Conservation (phyloP, 2,797 vertebrate species). For the Argentina silus region DNA sequence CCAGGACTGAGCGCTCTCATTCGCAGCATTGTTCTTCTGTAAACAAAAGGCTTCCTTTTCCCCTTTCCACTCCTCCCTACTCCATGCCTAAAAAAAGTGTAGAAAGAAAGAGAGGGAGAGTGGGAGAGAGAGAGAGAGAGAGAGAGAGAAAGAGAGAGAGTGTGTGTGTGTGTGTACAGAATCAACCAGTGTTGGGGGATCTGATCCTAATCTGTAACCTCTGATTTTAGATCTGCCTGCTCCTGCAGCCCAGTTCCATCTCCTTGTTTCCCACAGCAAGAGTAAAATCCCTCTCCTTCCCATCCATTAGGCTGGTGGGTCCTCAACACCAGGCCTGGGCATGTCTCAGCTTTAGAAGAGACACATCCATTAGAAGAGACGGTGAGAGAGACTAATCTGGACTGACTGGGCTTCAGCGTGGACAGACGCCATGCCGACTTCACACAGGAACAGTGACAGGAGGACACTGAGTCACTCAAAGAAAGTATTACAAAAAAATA, state of each 20-base stretch:
- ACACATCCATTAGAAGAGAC: conserved; percentile 11
- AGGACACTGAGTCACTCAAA: conserved; percentile 20
- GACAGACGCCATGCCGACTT: conserved; percentile 7
- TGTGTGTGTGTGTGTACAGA: conserved; percentile 22
- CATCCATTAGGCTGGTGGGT: conserved; percentile 33
- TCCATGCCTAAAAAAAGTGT: conserved; percentile 26
- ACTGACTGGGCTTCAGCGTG: conserved; percentile 15
- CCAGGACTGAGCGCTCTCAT: conserved; percentile 49
- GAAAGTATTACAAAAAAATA: too few relatives aligned
- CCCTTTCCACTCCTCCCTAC: conserved; percentile 43
- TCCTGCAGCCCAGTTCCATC: conserved; percentile 39
- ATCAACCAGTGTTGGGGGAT: conserved; percentile 45
- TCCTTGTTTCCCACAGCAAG: conserved; percentile 27
- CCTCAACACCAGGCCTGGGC: conserved; percentile 18
- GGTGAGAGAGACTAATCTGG: conserved; percentile 18
- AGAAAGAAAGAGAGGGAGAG: conserved; percentile 9
- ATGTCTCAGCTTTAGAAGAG: conserved; percentile 20
- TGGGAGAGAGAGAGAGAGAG: conserved; percentile 18
- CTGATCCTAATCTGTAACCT: conserved; percentile 40
- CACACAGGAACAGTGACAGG: conserved; percentile 18
- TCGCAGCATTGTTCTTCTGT: conserved; percentile 69
- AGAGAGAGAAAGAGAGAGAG: conserved; percentile 10
- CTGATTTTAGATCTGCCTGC: conserved; percentile 39
- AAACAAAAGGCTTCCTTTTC: conserved; percentile 73
- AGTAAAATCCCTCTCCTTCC: neutral